Evolutionary conservation across 2,113 vertebrate species (phyloP).

Genomic region (Leptosomus discolor): DNA sequence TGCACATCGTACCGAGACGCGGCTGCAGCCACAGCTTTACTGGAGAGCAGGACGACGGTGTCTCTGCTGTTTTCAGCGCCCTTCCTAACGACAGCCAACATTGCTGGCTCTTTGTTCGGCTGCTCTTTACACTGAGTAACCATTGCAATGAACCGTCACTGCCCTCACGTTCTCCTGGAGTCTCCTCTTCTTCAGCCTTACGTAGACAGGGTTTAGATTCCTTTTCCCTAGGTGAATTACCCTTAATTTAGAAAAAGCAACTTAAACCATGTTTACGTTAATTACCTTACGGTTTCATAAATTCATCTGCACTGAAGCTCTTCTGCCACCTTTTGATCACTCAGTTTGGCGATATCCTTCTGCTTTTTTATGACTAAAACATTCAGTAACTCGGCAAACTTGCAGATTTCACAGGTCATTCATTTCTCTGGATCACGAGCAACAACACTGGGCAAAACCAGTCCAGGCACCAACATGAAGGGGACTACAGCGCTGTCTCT

Average conservation of each 20-base stretch:
- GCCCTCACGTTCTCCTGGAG: too few relatives aligned
- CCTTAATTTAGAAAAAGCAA: background rate
- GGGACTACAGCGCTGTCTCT: background rate
- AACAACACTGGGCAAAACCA: background rate
- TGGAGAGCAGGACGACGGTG: background rate
- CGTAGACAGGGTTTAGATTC: background rate
- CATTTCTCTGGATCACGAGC: background rate
- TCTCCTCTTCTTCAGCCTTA: background rate
- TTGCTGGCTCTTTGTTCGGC: background rate
- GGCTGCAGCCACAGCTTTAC: background rate
- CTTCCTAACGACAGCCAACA: background rate
- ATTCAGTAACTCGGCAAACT: background rate
- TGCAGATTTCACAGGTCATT: background rate
- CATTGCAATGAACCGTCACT: background rate
- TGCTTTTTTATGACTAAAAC: background rate
- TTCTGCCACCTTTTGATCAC: background rate
- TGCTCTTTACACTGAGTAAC: background rate
- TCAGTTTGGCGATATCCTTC: background rate
- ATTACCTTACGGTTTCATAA: background rate
- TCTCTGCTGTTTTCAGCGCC: background rate
- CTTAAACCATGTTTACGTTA: background rate
- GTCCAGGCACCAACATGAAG: background rate
- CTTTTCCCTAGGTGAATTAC: background rate
- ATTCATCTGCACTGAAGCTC: background rate
- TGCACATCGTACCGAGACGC: fast-evolving